These are phyloP conservation scores for Rhopalosiphum padi DNA, from an alignment of 1,140 invertebrate species.

Conservation along the genomic window DNA sequence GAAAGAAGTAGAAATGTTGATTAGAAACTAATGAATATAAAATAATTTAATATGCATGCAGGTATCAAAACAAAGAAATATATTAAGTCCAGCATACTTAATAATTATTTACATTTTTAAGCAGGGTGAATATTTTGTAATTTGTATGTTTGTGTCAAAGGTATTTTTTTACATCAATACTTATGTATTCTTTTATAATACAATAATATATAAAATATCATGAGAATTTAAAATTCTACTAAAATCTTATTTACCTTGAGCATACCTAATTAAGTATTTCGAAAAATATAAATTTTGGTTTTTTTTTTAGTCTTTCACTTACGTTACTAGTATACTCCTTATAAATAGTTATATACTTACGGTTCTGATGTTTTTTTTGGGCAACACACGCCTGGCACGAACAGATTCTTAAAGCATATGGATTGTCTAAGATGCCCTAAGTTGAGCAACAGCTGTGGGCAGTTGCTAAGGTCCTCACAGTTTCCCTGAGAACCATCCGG, in stretches of 20 bases:
- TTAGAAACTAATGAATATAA: background rate
- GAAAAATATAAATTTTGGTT: background rate
- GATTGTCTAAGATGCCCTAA: slow-evolving; percentile 82
- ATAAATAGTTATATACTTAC: slow-evolving; percentile 56
- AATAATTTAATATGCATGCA: background rate
- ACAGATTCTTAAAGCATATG: slow-evolving; percentile 89
- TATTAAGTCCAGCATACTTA: background rate
- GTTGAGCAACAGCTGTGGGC: slow-evolving; percentile 85
- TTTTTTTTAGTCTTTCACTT: background rate
- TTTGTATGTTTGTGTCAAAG: too few relatives aligned
- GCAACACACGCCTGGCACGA: slow-evolving; percentile 91
- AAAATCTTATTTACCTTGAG: background rate
- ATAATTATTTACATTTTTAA: background rate
- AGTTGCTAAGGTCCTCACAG: slow-evolving; percentile 87
- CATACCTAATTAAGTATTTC: background rate
- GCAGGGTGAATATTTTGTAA: background rate
- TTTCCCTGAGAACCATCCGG: slow-evolving; percentile 79
- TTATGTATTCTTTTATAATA: background rate
- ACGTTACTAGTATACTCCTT: background rate
- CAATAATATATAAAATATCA: too few relatives aligned
- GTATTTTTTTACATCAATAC: background rate
- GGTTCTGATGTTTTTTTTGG: slow-evolving; percentile 66
- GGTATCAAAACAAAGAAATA: background rate
- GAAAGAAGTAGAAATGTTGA: background rate
- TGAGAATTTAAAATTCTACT: too few relatives aligned